Evolutionary conservation across 2,797 vertebrate genomes (phyloP).

Genomic region (Petrocephalus schoutedeni): DNA sequence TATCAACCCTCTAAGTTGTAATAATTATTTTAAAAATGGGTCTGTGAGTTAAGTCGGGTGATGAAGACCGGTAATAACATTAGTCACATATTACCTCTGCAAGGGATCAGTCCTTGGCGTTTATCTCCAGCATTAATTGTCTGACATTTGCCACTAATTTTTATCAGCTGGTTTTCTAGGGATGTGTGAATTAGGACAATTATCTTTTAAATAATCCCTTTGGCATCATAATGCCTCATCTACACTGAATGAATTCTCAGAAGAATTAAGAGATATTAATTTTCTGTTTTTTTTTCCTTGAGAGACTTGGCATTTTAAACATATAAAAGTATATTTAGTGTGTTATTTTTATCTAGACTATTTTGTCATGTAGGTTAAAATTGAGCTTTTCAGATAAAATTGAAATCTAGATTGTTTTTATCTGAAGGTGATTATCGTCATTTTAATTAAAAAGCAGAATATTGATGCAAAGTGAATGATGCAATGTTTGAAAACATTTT

Average conservation of each 20-base stretch:
- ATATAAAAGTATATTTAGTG: background rate
- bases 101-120: background rate
- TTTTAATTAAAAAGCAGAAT: background rate
- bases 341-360: background rate
- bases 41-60: background rate
- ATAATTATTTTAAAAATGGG: background rate
- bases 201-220: background rate
- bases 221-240: background rate
- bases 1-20: background rate
- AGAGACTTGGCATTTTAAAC: background rate
- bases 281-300: background rate
- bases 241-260: background rate
- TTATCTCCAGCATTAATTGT: background rate
- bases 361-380: background rate
- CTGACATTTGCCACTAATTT: background rate
- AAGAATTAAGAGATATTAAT: background rate
- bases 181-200: background rate
- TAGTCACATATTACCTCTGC: background rate
- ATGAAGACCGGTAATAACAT: background rate
- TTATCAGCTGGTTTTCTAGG: background rate
- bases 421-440: background rate
- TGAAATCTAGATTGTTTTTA: background rate
- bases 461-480: background rate
- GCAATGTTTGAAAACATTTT: constrained; percentile 1
- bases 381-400: background rate